Percentiles rank a stretch among this genome's conserved stretches.
These are phyloP conservation scores for Asobara japonica DNA, from an alignment of 1,140 invertebrate genomes.

Conservation along the genomic window DNA sequence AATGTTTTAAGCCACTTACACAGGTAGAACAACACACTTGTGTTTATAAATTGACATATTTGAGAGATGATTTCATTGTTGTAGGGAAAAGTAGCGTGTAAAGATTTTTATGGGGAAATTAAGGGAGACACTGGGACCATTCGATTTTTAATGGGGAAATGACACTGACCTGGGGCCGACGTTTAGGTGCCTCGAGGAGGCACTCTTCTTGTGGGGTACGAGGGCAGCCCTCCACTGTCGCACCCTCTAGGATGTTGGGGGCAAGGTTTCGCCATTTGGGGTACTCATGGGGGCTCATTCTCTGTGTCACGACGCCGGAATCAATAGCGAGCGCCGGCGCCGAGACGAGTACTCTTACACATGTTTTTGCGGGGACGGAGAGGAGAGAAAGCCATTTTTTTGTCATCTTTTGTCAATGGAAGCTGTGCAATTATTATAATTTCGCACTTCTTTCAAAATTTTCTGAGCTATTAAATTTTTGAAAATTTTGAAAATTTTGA, in stretches of 20 bases:
- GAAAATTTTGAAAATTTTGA: no score
- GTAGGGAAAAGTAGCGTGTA: not conserved
- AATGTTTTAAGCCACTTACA: no score
- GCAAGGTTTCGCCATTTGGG: slow-evolving; percentile 47
- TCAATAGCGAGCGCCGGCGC: slow-evolving; percentile 62
- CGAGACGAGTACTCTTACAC: not conserved
- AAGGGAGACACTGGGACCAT: not conserved
- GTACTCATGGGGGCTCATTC: slow-evolving; percentile 13
- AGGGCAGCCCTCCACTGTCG: slow-evolving; percentile 58
- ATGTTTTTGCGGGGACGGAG: not conserved
- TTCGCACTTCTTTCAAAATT: no score
- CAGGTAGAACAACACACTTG: no score
- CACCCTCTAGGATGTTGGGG: slow-evolving; percentile 54
- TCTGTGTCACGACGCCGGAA: slow-evolving; percentile 41
- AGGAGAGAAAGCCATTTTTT: no score
- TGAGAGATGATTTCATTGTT: not conserved
- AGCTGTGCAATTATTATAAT: no score
- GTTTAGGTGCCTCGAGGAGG: slow-evolving; percentile 37
- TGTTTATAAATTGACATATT: no score
- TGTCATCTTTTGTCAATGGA: no score
- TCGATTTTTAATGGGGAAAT: not conserved
- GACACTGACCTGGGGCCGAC: slow-evolving; percentile 54
- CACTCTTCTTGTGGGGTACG: slow-evolving; percentile 47
- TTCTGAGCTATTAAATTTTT: no score
- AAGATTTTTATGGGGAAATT: not conserved